Conservation (phyloP, 2,888 invertebrate genomes). For the Spodoptera picta region DNA sequence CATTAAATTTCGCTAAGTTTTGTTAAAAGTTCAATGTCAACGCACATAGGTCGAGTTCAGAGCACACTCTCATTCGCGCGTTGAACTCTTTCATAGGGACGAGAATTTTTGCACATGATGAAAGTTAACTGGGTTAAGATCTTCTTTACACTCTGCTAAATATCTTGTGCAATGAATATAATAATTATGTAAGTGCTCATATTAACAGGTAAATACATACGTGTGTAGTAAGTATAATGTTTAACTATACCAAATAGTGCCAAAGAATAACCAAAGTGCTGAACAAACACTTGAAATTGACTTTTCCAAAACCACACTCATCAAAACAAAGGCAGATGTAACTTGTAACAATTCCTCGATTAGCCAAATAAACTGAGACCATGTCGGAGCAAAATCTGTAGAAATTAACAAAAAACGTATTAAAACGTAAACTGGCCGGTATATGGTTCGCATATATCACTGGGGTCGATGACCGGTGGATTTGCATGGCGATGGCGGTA, state of each 20-base stretch:
- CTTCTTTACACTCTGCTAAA: constrained; percentile 11
- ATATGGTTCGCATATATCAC: constrained; percentile 72
- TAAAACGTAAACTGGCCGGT: constrained; percentile 56
- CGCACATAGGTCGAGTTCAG: constrained; percentile 14
- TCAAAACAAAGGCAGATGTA: constrained; percentile 7
- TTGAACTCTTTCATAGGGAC: constrained; percentile 71
- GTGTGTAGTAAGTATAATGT: too few relatives aligned
- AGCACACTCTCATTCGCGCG: constrained; percentile 61
- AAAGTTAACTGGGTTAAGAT: constrained; percentile 27
- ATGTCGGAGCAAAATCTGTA: constrained; percentile 18
- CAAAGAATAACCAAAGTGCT: not conserved
- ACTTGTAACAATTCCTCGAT: constrained; percentile 14
- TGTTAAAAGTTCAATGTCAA: too few relatives aligned
- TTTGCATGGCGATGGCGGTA: constrained; percentile 72
- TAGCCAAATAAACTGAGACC: constrained; percentile 16
- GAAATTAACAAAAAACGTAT: constrained; percentile 46
- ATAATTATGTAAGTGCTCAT: not conserved
- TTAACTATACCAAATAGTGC: not conserved
- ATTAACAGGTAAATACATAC: not conserved
- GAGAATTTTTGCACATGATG: constrained; percentile 18
- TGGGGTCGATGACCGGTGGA: constrained; percentile 80
- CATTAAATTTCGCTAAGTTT: too few relatives aligned
- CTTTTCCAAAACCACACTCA: constrained; percentile 23
- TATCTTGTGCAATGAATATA: too few relatives aligned
- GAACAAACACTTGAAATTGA: constrained; percentile 33